Evolutionary conservation across 2,797 vertebrate species (phyloP).

Genomic region (Loriculus beryllinus): DNA sequence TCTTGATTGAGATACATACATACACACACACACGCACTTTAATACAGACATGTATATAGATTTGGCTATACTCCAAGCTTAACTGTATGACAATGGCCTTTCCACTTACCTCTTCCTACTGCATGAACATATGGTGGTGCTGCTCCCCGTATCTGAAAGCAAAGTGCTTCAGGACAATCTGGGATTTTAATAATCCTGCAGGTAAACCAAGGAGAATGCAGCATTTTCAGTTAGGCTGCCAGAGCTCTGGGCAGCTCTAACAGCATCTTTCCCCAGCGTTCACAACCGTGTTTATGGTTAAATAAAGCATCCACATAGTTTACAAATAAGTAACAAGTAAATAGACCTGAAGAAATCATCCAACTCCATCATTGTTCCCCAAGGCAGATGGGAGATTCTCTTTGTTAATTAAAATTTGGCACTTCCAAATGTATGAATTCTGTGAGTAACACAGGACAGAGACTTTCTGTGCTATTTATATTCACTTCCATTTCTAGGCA

Average conservation of each 20-base stretch:
- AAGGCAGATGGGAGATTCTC: neutral
- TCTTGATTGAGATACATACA: neutral
- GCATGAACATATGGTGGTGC: slow-evolving; percentile 88
- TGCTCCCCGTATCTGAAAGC: slow-evolving; percentile 89
- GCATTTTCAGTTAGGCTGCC: neutral
- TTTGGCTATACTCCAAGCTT: neutral
- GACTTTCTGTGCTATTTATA: neutral
- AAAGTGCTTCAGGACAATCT: slow-evolving; percentile 85
- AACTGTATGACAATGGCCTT: neutral
- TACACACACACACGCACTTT: neutral
- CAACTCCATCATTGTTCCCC: neutral
- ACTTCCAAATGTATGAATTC: neutral
- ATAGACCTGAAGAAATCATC: neutral
- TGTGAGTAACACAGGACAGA: neutral
- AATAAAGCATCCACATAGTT: neutral
- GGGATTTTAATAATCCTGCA: slow-evolving; percentile 92
- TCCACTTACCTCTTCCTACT: slow-evolving; percentile 88
- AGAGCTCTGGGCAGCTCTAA: neutral
- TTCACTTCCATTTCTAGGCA: neutral
- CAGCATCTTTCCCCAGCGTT: neutral
- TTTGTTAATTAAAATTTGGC: neutral
- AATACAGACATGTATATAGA: rapidly evolving
- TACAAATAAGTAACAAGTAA: neutral
- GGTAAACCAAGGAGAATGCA: neutral
- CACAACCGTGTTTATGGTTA: neutral